Evolutionary conservation across 1,140 invertebrate genomes (phyloP).

Genomic region (Tyrophagus putrescentiae): DNA sequence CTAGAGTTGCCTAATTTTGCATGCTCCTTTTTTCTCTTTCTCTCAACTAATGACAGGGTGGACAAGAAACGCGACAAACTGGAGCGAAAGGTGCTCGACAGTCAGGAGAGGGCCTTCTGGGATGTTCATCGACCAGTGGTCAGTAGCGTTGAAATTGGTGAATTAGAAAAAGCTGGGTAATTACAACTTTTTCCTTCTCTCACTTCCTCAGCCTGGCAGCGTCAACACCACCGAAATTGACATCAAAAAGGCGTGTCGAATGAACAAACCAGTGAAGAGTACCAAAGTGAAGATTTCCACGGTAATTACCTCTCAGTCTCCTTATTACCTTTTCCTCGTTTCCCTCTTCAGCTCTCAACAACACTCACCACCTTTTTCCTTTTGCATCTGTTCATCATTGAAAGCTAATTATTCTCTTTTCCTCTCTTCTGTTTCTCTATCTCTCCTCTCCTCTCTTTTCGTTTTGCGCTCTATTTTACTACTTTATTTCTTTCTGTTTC

Average conservation of each 20-base stretch:
- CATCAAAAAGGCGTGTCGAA: constrained; percentile 85
- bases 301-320: not conserved
- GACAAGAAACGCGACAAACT: constrained; percentile 97
- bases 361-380: too few relatives aligned
- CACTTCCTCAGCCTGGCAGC: constrained; percentile 64
- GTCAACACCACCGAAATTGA: constrained; percentile 97
- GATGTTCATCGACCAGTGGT: constrained; percentile 96
- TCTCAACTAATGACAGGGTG: constrained; percentile 49
- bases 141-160: constrained; percentile 30
- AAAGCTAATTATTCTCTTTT: too few relatives aligned
- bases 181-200: constrained; percentile 15
- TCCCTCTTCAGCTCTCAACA: too few relatives aligned
- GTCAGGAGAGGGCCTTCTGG: constrained; percentile 98
- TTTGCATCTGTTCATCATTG: too few relatives aligned
- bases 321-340: not conserved
- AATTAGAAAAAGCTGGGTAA: constrained; percentile 18
- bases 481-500: too few relatives aligned
- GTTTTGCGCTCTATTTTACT: too few relatives aligned
- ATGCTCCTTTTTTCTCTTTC: not conserved
- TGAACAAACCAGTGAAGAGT: constrained; percentile 37
- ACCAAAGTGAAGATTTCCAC: constrained; percentile 32
- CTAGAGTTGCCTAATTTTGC: not conserved
- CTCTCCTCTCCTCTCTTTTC: too few relatives aligned
- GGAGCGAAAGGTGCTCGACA: constrained; percentile 93
- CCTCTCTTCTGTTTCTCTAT: too few relatives aligned